Base-by-base conservation (phyloP, 2,797 vertebrate genomes). In the Serranus cabrilla region DNA sequence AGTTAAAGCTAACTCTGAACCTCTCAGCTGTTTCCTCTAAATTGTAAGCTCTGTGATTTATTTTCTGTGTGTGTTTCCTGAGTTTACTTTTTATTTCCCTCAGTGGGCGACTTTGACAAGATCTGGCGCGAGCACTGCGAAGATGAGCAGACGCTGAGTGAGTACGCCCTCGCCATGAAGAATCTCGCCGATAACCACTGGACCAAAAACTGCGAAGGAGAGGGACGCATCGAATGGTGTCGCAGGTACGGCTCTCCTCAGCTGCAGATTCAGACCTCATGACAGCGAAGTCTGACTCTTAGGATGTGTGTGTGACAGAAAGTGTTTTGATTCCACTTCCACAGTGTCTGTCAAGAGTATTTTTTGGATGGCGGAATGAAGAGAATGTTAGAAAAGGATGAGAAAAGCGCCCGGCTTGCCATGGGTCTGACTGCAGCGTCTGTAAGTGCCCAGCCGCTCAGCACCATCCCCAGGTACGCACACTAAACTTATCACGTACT, bases 121-220 rank as follows among this genome's bases (percentile, higher is more conserved):
- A 99, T 99, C 90, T 99, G 98, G 98, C 95, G 97, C 20, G 98
- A 99, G 87, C 98, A 99, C 92, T 99, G 98, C 74, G 96, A 98
- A 89, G 98, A 99, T 84, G 97, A 98, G 82, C 97, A 96, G 93
- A 98, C 96, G 0, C 96, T 99, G 52, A 98, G 96, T 82, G 97
- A 99, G 94, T 99, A 99, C 65, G 98, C 98, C 79, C 94, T 97
- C 71, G 98, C 98, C 91, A 99, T 99, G 98, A 99, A 98, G 95
- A 99, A 97, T 86, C 95, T 99, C 25, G 98, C 98, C 11, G 98
- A 98, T 94, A 97, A 96, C 96, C 97, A 99, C 93, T 99, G 98
- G 98, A 94, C 96, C 74, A 97, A 96, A 90, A 97, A 95, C 78
- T 96, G 95, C 73, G 98, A 99, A 85, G 97, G 98, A 40, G 98